Evolutionary conservation across 2,888 invertebrate genomes (phyloP).

Genomic region (Unio delphinus): DNA sequence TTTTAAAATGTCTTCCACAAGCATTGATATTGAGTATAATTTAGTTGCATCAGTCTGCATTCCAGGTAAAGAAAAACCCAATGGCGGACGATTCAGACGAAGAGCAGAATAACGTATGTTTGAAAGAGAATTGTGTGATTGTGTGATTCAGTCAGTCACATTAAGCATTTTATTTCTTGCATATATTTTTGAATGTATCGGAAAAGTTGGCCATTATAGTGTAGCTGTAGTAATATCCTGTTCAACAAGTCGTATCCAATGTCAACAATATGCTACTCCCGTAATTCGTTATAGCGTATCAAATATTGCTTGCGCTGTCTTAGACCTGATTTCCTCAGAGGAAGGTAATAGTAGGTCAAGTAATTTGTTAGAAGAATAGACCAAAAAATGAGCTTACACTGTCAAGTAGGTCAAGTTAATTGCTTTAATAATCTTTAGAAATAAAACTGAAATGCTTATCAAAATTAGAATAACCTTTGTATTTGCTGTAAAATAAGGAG

Average conservation of each 20-base stretch:
- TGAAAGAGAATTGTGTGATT: slow-evolving; percentile 4
- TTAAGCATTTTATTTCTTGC: background rate
- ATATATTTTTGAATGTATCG: slow-evolving; percentile 4
- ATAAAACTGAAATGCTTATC: too few relatives aligned
- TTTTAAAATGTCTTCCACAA: too few relatives aligned
- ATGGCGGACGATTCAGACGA: slow-evolving; percentile 52
- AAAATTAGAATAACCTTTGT: too few relatives aligned
- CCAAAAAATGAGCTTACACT: too few relatives aligned
- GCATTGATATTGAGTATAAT: too few relatives aligned
- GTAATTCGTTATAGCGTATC: background rate
- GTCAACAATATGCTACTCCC: slow-evolving; percentile 21
- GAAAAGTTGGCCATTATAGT: background rate
- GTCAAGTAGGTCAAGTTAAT: too few relatives aligned
- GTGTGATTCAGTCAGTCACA: background rate
- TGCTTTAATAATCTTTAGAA: too few relatives aligned
- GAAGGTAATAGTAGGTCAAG: too few relatives aligned
- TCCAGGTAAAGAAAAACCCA: slow-evolving; percentile 7
- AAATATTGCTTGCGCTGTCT: background rate
- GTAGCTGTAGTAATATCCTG: background rate
- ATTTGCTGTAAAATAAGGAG: too few relatives aligned
- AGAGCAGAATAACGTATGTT: slow-evolving; percentile 39
- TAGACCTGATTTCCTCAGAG: background rate
- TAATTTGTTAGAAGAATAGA: too few relatives aligned
- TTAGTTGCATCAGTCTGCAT: too few relatives aligned
- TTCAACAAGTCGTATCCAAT: slow-evolving; percentile 16